These are phyloP conservation scores for Diachrysia chrysitis DNA, from an alignment of 2,888 invertebrate genomes.

Conservation along the genomic window DNA sequence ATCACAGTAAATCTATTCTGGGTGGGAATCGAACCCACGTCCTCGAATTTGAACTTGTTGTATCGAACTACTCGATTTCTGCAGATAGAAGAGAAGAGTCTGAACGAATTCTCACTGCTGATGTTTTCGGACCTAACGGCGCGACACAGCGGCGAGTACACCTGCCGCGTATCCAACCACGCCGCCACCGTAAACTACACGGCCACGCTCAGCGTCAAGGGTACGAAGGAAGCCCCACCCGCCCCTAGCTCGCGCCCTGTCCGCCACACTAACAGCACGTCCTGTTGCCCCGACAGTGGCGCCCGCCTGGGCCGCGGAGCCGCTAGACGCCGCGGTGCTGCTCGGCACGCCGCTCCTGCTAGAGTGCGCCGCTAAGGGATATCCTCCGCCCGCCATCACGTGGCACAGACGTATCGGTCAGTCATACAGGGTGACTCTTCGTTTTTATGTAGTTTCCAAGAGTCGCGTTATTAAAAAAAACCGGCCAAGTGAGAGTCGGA, in stretches of 20 bases:
- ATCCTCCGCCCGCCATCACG: constrained; percentile 91
- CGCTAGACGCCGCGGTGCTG: constrained; percentile 91
- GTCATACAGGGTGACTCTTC: too few species aligned
- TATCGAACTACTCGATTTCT: constrained; percentile 28
- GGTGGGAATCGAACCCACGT: too few species aligned
- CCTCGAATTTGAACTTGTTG: too few species aligned
- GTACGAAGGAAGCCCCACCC: constrained; percentile 69
- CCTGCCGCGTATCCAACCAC: constrained; percentile 92
- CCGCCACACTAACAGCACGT: background rate
- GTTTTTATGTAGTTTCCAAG: too few species aligned
- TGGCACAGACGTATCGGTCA: constrained; percentile 90
- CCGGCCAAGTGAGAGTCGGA: too few species aligned
- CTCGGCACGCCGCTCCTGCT: constrained; percentile 91
- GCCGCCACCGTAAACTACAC: constrained; percentile 92
- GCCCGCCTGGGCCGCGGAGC: constrained; percentile 92
- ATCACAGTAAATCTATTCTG: too few species aligned
- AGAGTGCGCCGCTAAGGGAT: constrained; percentile 93
- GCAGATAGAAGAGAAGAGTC: constrained; percentile 91
- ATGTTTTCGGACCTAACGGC: constrained; percentile 91
- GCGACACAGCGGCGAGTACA: constrained; percentile 91
- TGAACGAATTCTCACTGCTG: constrained; percentile 92
- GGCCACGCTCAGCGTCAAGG: constrained; percentile 91
- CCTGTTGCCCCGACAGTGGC: constrained; percentile 89
- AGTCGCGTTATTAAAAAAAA: too few species aligned
- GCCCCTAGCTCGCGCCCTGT: background rate